A percentile compares a stretch with the other conserved stretches of the same genome.
Evolutionary conservation across 1,140 invertebrate species (phyloP).

Genomic region (Trichonephila inaurata): DNA sequence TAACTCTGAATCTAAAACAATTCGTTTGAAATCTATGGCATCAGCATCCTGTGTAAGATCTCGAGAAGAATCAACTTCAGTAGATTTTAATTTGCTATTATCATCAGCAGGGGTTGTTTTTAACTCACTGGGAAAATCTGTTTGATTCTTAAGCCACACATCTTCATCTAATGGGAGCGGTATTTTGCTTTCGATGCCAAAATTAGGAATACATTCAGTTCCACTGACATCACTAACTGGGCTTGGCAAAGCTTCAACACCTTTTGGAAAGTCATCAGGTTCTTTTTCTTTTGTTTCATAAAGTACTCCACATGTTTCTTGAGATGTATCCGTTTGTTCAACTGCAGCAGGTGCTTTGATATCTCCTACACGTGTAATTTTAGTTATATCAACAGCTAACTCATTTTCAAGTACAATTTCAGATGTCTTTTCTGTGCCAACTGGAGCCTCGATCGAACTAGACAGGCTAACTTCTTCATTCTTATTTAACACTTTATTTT

Average conservation of each 20-base stretch:
- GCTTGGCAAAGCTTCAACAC: conserved; percentile 28
- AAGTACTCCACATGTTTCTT: neutral
- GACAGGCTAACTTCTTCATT: neutral
- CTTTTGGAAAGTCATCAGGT: conserved; percentile 40
- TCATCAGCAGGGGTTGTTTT: neutral
- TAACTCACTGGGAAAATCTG: neutral
- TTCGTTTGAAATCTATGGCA: neutral
- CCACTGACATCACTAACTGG: conserved; percentile 38
- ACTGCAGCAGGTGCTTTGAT: neutral
- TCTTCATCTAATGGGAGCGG: neutral
- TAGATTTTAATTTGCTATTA: neutral
- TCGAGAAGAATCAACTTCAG: neutral
- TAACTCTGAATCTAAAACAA: neutral
- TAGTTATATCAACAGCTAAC: neutral
- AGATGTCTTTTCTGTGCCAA: neutral
- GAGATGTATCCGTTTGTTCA: neutral
- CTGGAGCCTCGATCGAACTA: neutral
- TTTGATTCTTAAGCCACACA: neutral
- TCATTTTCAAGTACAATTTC: neutral
- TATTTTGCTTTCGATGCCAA: conserved; percentile 21
- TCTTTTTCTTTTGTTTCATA: conserved; percentile 56
- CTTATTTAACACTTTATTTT: neutral
- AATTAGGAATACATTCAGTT: conserved; percentile 55
- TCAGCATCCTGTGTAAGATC: neutral
- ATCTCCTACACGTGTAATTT: neutral